A percentile compares a stretch with the other conserved stretches of the same genome.
These are phyloP conservation scores for Bicyclus anynana DNA, from an alignment of 1,140 invertebrate species.

Conservation along the genomic window DNA sequence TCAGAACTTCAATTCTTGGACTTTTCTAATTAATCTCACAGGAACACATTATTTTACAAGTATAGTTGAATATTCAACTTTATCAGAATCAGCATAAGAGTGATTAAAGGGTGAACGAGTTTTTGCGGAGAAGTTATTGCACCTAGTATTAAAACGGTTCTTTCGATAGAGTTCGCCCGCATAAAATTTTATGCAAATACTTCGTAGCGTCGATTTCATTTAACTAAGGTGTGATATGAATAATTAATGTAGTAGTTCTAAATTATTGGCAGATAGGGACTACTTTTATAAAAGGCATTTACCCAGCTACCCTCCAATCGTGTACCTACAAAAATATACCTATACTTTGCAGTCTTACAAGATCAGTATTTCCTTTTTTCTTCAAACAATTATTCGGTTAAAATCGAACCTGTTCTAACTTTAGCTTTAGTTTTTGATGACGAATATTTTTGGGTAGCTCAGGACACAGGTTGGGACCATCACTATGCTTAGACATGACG, in stretches of 20 bases:
- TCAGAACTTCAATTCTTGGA: neutral
- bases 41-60: neutral
- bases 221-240: constrained; percentile 7
- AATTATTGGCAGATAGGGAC: neutral
- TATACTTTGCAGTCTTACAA: too few species aligned
- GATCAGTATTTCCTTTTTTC: too few species aligned
- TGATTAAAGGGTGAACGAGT: neutral
- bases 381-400: too few species aligned
- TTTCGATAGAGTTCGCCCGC: neutral
- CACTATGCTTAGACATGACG: too few species aligned
- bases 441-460: too few species aligned
- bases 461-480: too few species aligned
- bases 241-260: neutral
- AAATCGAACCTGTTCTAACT: too few species aligned
- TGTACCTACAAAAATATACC: too few species aligned
- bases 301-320: too few species aligned
- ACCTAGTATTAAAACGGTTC: constrained; percentile 1
- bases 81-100: neutral
- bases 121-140: neutral
- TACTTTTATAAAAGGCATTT: too few species aligned
- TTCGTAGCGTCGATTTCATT: neutral
- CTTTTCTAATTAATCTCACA: neutral
- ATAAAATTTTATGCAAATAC: constrained; percentile 6
- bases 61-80: neutral
- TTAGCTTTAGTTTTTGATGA: too few species aligned